Evolutionary conservation across 2,113 vertebrate genomes (phyloP), one percentile per base, ranked within the genome.

Genomic region (Oncorhynchus clarkii): DNA sequence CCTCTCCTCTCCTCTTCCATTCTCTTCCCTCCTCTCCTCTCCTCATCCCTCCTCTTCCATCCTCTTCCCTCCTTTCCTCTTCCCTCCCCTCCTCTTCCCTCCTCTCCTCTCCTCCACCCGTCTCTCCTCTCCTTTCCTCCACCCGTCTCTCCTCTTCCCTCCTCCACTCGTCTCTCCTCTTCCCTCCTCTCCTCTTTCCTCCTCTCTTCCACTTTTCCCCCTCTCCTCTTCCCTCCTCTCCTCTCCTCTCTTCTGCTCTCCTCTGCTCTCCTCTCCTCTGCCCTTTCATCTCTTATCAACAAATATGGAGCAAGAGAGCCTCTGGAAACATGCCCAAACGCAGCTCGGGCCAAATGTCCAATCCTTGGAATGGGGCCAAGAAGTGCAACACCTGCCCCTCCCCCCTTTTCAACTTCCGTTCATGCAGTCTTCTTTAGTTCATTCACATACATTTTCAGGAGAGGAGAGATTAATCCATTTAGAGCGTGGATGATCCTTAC

Each of bases 311-410:
- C 16, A 5, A 57, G 54, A 57, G 54, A 57, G 18, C 3, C 54
- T 18, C 13, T 57, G 54, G 54, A 9, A 14, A 20, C 18, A 20
- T 57, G 13, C 14, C 54, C 16, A 57, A 57, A 57, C 3, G 16
- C 54, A 57, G 16, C 54, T 20, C 1, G 18, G 18, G 54, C 54
- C 54, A 57, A 20, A 4, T 20, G 54, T 16, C 54, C 54, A 20
- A 20, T 22, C 18, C 59, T 62, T n/a, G 57, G 57, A 8, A 34
- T 7, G 34, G 6, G 34, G 34, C 20, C 57, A 60, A n/a, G 6
- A 20, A n/a, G 59, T 62, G 20, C 59, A 62, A 22, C 59, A 83
- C 34, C 67, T 74, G 81, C 59, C 70, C 75, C 76, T 81, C 78
- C 78, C 57, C 20, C n/a, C 20, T 22, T 62, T 62, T 14, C 59